Base-by-base conservation (phyloP, 2,888 invertebrate genomes). In the Spodoptera picta region DNA sequence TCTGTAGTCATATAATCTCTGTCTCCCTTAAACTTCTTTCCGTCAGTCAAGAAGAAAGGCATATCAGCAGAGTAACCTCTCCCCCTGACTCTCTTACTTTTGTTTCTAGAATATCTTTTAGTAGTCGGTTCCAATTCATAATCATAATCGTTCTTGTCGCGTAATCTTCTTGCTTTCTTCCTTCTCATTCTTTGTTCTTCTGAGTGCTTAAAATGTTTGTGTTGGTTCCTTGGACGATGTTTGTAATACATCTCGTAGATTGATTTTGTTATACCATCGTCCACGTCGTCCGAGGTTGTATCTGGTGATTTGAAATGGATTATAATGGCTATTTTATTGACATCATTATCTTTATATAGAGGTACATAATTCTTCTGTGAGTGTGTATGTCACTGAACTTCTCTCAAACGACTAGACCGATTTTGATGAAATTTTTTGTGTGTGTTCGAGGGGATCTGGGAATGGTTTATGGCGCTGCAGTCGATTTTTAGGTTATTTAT, bases 241-340 rank as follows among this genome's bases (percentile, higher is more conserved):
- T 87, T 91, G 74, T 92, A 93, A 60, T 93, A 93, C 93, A 93
- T 93, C 19, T 92, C 93, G 72, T 90, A 93, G 1, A 93, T 92
- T 0, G 93, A 93, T 64, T 87, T 91, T 0, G 93, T 93, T 11
- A 93, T 82, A 0, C 90, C 93, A 3, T 92, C 93, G 2, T 92
- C 92, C 0, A 76, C 53, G 4, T 87, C 84, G 2, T 88, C 88
- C 3, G 68, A 55, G 0, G 68, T 31, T 1, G 73, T 44, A 54
- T 85, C 83, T 83, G 75, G 4, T 6, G 3, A 11, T 31, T 43
- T 19, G 0, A 36, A 55, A 46, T 24, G 36, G 10, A 24, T 36
- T 19, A 19, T 36, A n/a, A n/a, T n/a, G n/a, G n/a, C n/a, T 36
- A 6, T 36, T 36, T 19, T 19, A 19, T 19, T 19, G 19, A 19